These are phyloP conservation scores for Drosophila kambysellisi DNA, from an alignment of 2,888 invertebrate genomes.

Conservation along the genomic window DNA sequence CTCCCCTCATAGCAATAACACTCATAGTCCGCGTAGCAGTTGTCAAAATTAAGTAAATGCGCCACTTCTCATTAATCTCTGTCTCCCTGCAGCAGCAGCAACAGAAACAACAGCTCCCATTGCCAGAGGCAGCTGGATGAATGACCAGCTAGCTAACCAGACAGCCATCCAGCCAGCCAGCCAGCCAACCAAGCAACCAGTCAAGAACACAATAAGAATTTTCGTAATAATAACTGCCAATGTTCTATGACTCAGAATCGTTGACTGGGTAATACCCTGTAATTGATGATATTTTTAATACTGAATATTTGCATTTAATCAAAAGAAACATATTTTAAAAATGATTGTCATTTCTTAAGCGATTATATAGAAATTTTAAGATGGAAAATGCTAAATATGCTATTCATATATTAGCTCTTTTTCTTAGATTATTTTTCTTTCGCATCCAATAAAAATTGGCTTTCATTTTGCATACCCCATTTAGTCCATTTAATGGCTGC, in stretches of 20 bases:
- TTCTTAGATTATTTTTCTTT: background rate
- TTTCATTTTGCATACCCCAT: background rate
- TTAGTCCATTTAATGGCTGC: background rate
- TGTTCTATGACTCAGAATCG: background rate
- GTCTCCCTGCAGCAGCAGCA: conserved; percentile 49
- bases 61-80: conserved; percentile 75
- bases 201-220: conserved; percentile 48
- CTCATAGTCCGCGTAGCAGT: conserved; percentile 65
- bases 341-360: background rate
- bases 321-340: too few species aligned
- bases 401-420: background rate
- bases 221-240: conserved; percentile 48
- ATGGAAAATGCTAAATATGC: background rate
- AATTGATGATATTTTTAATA: background rate
- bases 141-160: conserved; percentile 45
- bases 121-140: conserved; percentile 44
- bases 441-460: background rate
- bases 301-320: background rate
- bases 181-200: conserved; percentile 21
- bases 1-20: conserved; percentile 44
- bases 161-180: conserved; percentile 7
- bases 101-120: conserved; percentile 5
- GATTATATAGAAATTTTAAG: background rate
- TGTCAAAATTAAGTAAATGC: conserved; percentile 78
- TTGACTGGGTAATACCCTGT: conserved; percentile 10